These are phyloP conservation scores for Toxonevra muliebris DNA, from an alignment of 2,888 invertebrate species.

Conservation along the genomic window DNA sequence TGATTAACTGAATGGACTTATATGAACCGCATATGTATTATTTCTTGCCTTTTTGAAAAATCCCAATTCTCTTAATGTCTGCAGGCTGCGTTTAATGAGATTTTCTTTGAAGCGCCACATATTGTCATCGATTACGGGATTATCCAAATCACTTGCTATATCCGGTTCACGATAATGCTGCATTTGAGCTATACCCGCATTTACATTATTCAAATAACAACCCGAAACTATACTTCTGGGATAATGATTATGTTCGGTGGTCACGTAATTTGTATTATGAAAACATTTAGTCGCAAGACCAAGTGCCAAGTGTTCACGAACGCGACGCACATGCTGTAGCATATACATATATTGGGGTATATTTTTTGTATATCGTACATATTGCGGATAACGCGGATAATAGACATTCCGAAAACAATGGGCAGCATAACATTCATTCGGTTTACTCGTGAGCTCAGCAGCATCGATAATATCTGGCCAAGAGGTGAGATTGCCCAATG, in stretches of 20 bases:
- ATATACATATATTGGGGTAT: slow-evolving; percentile 88
- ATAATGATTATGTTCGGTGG: slow-evolving; percentile 91
- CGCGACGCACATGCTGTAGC: slow-evolving; percentile 89
- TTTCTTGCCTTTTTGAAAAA: slow-evolving; percentile 1
- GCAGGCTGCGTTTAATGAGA: slow-evolving; percentile 73
- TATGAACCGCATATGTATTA: no score
- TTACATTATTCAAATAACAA: slow-evolving; percentile 83
- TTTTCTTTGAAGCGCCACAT: slow-evolving; percentile 86
- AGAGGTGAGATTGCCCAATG: slow-evolving; percentile 70
- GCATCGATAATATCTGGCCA: slow-evolving; percentile 70
- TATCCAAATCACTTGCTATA: slow-evolving; percentile 81
- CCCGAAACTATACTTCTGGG: slow-evolving; percentile 79
- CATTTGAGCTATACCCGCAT: slow-evolving; percentile 82
- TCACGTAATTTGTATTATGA: slow-evolving; percentile 86
- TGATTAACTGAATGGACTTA: no score
- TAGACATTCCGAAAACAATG: slow-evolving; percentile 92
- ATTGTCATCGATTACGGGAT: slow-evolving; percentile 80
- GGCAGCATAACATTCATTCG: slow-evolving; percentile 68
- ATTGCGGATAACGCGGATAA: slow-evolving; percentile 84
- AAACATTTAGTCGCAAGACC: slow-evolving; percentile 91
- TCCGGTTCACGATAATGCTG: slow-evolving; percentile 91
- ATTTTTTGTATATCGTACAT: slow-evolving; percentile 73
- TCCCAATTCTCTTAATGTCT: slow-evolving; percentile 71
- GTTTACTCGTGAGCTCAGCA: slow-evolving; percentile 49
- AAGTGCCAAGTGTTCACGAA: slow-evolving; percentile 87